phyloP scores from a whole-genome alignment of 2,888 invertebrate genomes.

The Drosophila heteroneura region DNA sequence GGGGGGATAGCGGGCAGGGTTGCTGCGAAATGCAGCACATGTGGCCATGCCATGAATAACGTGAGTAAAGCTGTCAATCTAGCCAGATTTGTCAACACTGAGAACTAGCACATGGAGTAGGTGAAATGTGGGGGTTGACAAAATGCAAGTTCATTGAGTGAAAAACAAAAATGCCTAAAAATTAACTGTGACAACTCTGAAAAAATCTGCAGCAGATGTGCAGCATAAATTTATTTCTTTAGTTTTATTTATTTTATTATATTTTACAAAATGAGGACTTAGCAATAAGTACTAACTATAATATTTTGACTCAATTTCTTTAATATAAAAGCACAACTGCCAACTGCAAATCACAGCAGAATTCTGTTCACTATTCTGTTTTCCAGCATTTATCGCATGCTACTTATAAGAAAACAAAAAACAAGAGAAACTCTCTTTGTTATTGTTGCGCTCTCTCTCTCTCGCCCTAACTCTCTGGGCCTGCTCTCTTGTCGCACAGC shows the following conservation, averaged over 20 bases:
- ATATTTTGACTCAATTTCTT: neutral
- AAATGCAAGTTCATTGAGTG: conserved; percentile 6
- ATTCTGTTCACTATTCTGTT: conserved; percentile 7
- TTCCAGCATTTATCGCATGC: conserved; percentile 60
- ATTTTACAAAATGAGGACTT: neutral
- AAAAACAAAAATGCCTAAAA: conserved; percentile 13
- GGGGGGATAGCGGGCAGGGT: conserved; percentile 11
- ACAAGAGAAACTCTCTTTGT: conserved; percentile 2
- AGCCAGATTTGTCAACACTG: conserved; percentile 60
- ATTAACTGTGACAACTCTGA: neutral
- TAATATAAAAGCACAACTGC: conserved; percentile 10
- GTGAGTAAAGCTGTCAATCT: conserved; percentile 53
- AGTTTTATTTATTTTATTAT: neutral
- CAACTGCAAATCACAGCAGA: conserved; percentile 11
- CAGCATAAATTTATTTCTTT: neutral
- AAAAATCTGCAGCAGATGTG: neutral
- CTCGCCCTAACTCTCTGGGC: conserved; percentile 5
- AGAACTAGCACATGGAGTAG: neutral
- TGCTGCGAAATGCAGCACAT: conserved; percentile 67
- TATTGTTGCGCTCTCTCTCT: conserved; percentile 15
- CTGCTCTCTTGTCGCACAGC: conserved; percentile 9
- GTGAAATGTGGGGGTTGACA: conserved; percentile 46
- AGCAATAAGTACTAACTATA: neutral
- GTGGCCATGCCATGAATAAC: conserved; percentile 55
- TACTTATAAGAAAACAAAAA: conserved; percentile 24